Conservation (phyloP, 2,113 vertebrate genomes). For the Himantopus leucocephalus region DNA sequence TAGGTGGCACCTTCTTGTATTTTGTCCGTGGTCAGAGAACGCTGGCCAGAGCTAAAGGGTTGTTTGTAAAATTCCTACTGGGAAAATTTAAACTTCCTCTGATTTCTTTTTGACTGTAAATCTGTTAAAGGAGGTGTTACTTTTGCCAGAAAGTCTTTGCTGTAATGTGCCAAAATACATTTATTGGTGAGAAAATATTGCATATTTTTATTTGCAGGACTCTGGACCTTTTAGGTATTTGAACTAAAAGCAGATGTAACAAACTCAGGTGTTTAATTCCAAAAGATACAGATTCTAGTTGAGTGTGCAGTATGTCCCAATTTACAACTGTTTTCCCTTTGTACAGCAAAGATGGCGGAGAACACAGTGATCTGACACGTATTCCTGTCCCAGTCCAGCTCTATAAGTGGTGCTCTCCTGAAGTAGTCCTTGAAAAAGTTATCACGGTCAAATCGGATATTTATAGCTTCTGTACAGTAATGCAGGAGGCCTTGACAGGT, state of each 20-base stretch:
- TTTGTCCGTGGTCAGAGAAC: background rate
- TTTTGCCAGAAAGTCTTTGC: background rate
- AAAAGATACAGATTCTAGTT: background rate
- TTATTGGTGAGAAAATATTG: background rate
- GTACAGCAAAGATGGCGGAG: slow-evolving; percentile 64
- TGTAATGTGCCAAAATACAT: background rate
- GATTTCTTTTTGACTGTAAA: background rate
- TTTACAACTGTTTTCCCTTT: background rate
- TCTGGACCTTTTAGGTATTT: background rate
- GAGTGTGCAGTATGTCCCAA: background rate
- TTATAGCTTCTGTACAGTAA: slow-evolving; percentile 76
- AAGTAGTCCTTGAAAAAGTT: slow-evolving; percentile 70
- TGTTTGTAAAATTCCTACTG: background rate
- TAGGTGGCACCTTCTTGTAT: background rate
- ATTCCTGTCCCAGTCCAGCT: slow-evolving; percentile 75
- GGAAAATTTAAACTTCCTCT: background rate
- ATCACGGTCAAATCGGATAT: slow-evolving; percentile 68
- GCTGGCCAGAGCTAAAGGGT: background rate
- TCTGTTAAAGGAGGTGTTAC: background rate
- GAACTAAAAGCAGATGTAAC: background rate
- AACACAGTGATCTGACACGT: slow-evolving; percentile 66
- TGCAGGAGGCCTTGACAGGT: slow-evolving; percentile 82
- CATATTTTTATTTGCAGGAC: background rate
- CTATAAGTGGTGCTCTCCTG: slow-evolving; percentile 77
- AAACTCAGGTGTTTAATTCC: background rate